A percentile compares a stretch with the other conserved stretches of the same genome.
Evolutionary conservation across 2,113 vertebrate genomes (phyloP).

Genomic region (Actenoides lindsayi): DNA sequence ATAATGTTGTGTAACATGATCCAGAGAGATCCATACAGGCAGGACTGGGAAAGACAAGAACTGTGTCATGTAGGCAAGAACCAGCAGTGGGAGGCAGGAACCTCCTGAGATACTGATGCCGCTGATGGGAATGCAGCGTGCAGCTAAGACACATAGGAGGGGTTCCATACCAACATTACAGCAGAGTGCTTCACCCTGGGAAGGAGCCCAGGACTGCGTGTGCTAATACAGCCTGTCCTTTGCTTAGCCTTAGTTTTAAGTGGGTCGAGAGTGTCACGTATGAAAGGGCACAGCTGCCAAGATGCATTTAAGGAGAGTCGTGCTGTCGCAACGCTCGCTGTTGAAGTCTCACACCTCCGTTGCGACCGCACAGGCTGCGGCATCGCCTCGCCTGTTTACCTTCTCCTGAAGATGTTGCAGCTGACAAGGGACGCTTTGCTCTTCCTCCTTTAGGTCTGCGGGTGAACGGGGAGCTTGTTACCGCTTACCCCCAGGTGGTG

Average conservation of each 20-base stretch:
- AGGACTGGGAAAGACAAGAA: neutral
- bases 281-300: neutral
- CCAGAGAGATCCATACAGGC: neutral
- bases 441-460: constrained; percentile 72
- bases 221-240: neutral
- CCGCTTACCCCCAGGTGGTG: constrained; percentile 82
- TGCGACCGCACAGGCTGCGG: neutral
- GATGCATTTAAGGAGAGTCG: neutral
- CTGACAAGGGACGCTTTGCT: neutral
- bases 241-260: neutral
- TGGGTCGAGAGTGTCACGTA: neutral
- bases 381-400: neutral
- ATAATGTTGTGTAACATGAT: neutral
- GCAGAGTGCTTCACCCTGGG: neutral
- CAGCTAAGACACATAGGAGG: neutral
- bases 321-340: neutral
- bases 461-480: constrained; percentile 80
- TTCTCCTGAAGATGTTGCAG: neutral
- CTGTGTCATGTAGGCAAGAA: neutral
- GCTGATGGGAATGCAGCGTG: neutral
- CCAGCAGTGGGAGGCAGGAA: neutral
- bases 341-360: neutral
- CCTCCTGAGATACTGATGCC: neutral
- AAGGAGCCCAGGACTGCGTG: neutral
- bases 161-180: neutral